Evolutionary conservation across 2,113 vertebrate genomes (phyloP), one percentile per base, ranked within the genome.

Genomic region (Emydocephalus ijimae): DNA sequence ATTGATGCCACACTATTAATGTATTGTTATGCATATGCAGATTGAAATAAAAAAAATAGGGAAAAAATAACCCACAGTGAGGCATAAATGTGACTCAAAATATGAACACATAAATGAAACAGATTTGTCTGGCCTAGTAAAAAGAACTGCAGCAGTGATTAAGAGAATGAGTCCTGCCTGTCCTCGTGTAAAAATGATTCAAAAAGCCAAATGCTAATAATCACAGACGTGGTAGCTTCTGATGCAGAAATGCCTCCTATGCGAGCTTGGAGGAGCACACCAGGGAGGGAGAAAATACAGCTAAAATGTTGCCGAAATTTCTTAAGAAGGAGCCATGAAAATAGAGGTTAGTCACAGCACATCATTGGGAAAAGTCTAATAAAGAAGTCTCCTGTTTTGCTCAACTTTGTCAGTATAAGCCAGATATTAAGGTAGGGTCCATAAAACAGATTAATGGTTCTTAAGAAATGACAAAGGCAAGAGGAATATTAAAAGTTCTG

Each of bases 391-490:
- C 34, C 24, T 92, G 52, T 90, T 90, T 93, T 90, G 29, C 57
- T 86, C 74, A 87, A 50, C n/a, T 54, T 87, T 69, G 48, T 91
- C 85, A 91, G 48, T 90, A 93, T 88, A 93, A 88, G 21, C 89
- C 59, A 39, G 48, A 69, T 43, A 89, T 20, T 92, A 85, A 57
- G 69, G 23, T 55, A 81, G n/a, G 48, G 11, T 5, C 26, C 59
- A 94, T 90, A 64, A 92, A 29, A 93, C 69, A 91, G 52, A 95
- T 94, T 93, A 94, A 92, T 87, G 43, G 39, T 50, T 39, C 59
- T 94, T 29, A 55, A 39, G n/a, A 95, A 95, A 95, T 89, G 85
- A 86, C 91, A 94, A 91, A 94, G 89, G 88, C 90, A 95, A 50
- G 34, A 54, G 92, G 90, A 92, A 89, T 54, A 11, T 64, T 87